These are phyloP conservation scores for Lutjanus erythropterus DNA, from an alignment of 2,113 vertebrate species.

Conservation along the genomic window DNA sequence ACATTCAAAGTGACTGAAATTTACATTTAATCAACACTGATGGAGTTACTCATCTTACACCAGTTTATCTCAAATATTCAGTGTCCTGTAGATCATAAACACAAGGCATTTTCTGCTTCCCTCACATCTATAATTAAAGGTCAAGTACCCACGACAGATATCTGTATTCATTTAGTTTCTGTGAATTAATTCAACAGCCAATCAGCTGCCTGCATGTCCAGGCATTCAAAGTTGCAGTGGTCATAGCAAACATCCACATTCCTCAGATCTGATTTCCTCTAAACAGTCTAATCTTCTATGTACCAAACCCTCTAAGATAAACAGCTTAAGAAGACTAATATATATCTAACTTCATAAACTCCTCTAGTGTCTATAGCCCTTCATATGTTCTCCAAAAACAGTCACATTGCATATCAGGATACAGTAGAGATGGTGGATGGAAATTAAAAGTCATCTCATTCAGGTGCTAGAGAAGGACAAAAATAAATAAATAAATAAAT, in stretches of 20 bases:
- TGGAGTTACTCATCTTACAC: neutral
- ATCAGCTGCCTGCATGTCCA: neutral
- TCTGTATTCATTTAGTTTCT: constrained; percentile 1
- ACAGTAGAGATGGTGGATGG: neutral
- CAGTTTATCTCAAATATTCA: neutral
- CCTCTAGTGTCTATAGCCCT: constrained; percentile 53
- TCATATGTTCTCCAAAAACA: constrained; percentile 48
- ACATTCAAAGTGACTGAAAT: neutral
- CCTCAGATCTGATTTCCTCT: neutral
- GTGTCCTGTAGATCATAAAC: neutral
- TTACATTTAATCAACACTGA: neutral
- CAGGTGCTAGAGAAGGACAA: neutral
- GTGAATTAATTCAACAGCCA: constrained; percentile 6
- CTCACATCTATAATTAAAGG: neutral
- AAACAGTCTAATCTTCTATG: neutral
- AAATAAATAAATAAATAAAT: neutral
- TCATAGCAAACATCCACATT: neutral
- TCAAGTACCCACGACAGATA: neutral
- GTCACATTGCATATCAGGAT: constrained; percentile 49
- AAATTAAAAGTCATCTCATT: neutral
- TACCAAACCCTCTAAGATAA: constrained; percentile 6
- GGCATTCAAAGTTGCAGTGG: neutral
- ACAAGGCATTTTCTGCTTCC: neutral
- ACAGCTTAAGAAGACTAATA: constrained; percentile 15
- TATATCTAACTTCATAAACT: constrained; percentile 10